Evolutionary conservation across 1,140 invertebrate species (phyloP), one percentile per base, ranked within the genome.

Genomic region (Protaetia brevitarsis): DNA sequence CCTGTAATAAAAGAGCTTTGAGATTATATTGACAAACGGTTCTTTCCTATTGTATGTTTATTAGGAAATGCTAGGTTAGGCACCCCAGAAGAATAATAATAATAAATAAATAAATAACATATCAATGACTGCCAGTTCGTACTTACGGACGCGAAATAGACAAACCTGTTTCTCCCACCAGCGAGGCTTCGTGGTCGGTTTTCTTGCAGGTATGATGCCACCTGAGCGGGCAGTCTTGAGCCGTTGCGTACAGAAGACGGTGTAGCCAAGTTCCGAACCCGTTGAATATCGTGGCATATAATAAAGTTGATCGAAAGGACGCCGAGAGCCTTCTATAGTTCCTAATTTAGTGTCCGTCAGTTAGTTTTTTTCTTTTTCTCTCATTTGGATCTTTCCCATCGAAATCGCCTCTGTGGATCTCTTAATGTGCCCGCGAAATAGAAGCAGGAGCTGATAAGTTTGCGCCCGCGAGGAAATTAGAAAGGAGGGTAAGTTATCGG

Each of bases 151-250:
- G 41, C 26, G n/a, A 65, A 60, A 60, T 65, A 65, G 64, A 65
- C 64, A 65, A 65, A 65, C 64, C 34, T 28, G 64, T 65, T 65
- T 65, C 64, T 65, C 64, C 64, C 64, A 65, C 64, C 57, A 37
- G 30, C 61, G 23, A 37, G 61, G 10, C 27, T 29, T 16, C 2
- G 61, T 63, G n/a, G n/a, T 51, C 19, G 41, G 41, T 51, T 51
- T 11, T 51, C 41, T 51, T 51, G 41, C 21, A 29, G 64, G 31
- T 51, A 59, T 58, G 64, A 65, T 65, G 64, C 64, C 64, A 65
- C 64, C 64, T 65, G 64, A 65, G 57, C 10, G 51, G 26, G 19
- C 64, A 65, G 64, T 65, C 26, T 45, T 51, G 64, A 59, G 51
- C 11, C 21, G 41, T 19, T 10, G 26, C 19, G 26, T 16, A 51